phyloP scores from a whole-genome alignment of 2,113 vertebrate species.

The Uria aalge region DNA sequence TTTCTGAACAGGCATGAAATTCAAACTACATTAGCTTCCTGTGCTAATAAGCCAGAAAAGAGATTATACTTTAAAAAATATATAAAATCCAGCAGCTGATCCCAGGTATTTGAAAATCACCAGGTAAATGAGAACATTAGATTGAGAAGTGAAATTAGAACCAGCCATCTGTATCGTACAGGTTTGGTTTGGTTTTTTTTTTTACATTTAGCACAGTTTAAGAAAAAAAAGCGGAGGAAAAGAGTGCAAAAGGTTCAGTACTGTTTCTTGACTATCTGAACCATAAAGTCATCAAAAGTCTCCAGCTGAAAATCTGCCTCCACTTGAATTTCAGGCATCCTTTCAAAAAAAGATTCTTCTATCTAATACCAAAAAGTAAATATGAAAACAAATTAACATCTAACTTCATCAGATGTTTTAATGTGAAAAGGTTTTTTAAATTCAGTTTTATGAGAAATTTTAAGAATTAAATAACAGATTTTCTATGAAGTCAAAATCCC shows the following conservation, averaged over 20 bases:
- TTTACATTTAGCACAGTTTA: background rate
- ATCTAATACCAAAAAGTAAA: background rate
- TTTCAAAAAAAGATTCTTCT: background rate
- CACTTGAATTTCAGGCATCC: background rate
- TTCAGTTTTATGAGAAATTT: background rate
- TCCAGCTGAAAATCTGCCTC: background rate
- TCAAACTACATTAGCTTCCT: background rate
- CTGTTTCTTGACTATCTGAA: background rate
- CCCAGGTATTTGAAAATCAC: background rate
- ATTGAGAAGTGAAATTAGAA: background rate
- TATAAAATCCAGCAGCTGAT: background rate
- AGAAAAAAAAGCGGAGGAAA: background rate
- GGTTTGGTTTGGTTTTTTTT: background rate
- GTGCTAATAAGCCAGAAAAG: background rate
- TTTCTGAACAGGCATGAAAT: background rate
- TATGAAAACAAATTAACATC: background rate
- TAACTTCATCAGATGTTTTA: background rate
- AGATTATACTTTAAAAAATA: background rate
- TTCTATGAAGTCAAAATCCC: background rate
- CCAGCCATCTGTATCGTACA: background rate
- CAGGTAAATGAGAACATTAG: background rate
- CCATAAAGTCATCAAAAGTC: background rate
- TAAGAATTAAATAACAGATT: background rate
- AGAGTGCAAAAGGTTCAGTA: background rate
- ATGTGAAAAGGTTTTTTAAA: background rate